Conservation (phyloP, 1,140 invertebrate species). For the Carposina sasakii region DNA sequence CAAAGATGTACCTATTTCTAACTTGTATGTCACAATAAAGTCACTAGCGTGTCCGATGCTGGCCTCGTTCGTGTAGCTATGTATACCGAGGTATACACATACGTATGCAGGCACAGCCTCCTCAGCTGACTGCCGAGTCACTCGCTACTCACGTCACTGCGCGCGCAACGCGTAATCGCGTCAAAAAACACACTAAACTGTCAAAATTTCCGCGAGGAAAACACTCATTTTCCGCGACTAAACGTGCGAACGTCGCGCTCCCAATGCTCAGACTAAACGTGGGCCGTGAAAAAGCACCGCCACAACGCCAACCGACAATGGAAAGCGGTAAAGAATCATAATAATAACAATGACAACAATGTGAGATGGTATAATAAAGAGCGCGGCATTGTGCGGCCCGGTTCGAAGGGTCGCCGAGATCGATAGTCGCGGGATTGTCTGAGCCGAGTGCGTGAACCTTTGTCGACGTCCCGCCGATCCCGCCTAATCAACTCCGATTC, state of each 20-base stretch:
- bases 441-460: slow-evolving; percentile 57
- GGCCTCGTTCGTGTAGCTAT: too few species aligned
- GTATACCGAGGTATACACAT: neutral
- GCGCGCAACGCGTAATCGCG: slow-evolving; percentile 19
- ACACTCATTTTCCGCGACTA: slow-evolving; percentile 61
- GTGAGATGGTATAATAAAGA: slow-evolving; percentile 73
- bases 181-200: slow-evolving; percentile 39
- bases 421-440: slow-evolving; percentile 66
- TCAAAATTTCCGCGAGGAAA: slow-evolving; percentile 60
- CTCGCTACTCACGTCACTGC: slow-evolving; percentile 13
- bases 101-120: slow-evolving; percentile 4
- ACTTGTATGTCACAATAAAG: too few species aligned
- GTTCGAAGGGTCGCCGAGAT: slow-evolving; percentile 67
- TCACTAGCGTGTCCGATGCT: slow-evolving; percentile 16
- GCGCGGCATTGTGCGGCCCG: slow-evolving; percentile 65
- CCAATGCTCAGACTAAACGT: slow-evolving; percentile 69
- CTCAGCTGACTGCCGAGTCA: slow-evolving; percentile 34
- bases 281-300: slow-evolving; percentile 69
- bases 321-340: slow-evolving; percentile 73
- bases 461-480: slow-evolving; percentile 30
- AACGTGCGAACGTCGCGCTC: slow-evolving; percentile 68
- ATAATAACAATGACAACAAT: slow-evolving; percentile 73
- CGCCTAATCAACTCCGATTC: slow-evolving; percentile 54
- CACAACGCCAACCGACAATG: slow-evolving; percentile 69
- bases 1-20: too few species aligned